Conservation (phyloP, 1,140 invertebrate species). For the Caenorhabditis latens region DNA sequence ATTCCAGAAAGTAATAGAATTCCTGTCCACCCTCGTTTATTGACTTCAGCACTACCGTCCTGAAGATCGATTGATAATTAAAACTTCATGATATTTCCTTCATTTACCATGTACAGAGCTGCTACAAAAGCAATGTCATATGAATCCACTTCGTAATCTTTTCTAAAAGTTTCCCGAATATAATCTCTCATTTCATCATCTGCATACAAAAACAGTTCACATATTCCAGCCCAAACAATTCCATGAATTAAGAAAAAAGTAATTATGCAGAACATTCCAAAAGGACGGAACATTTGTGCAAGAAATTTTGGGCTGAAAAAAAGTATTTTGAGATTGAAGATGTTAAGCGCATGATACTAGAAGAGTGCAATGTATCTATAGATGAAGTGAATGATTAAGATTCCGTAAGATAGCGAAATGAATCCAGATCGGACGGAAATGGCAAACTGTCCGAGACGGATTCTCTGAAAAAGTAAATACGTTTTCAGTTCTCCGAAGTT, state of each 20-base stretch:
- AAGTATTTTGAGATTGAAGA: background rate
- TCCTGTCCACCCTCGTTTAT: background rate
- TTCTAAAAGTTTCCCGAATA: background rate
- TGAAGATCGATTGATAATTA: background rate
- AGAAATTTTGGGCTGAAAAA: background rate
- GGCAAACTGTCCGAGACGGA: background rate
- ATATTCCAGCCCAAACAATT: background rate
- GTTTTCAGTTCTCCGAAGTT: too few relatives aligned
- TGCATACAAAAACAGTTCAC: background rate
- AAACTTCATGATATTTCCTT: background rate
- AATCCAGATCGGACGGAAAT: background rate
- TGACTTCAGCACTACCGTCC: slow-evolving; percentile 4
- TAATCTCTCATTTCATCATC: slow-evolving; percentile 7
- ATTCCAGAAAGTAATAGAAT: background rate
- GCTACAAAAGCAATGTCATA: slow-evolving; percentile 1
- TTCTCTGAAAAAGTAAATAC: background rate
- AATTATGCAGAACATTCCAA: background rate
- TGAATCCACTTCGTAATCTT: background rate
- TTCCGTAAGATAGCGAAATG: slow-evolving; percentile 8
- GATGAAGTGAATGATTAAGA: background rate
- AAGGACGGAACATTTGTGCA: background rate
- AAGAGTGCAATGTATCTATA: background rate
- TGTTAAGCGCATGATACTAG: background rate
- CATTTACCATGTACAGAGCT: background rate
- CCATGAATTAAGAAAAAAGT: background rate